Conservation (phyloP, 2,797 vertebrate species). For the Cyprinodon diabolis region DNA sequence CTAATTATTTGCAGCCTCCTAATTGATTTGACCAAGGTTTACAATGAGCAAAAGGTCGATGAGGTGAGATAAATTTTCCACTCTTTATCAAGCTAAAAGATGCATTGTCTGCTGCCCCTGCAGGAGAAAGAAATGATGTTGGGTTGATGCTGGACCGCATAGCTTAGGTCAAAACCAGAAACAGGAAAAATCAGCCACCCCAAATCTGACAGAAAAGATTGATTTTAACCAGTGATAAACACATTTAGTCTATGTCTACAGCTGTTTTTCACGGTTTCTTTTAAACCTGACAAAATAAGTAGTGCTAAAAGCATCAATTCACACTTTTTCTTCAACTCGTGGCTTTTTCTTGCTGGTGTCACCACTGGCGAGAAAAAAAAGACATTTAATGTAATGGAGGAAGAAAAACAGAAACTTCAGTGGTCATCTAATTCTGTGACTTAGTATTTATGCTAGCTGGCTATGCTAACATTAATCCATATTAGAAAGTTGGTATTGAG, state of each 20-base stretch:
- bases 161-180: neutral
- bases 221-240: neutral
- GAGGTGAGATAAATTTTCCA: slow-evolving; percentile 81
- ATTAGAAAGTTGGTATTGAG: too few relatives aligned
- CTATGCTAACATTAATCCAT: too few relatives aligned
- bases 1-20: slow-evolving; percentile 83
- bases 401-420: too few relatives aligned
- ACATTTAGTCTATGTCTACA: neutral
- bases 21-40: slow-evolving; percentile 93
- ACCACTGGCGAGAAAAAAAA: neutral
- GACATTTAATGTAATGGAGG: too few relatives aligned
- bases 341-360: neutral
- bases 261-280: neutral
- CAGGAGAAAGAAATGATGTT: neutral
- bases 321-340: neutral
- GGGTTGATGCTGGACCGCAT: neutral
- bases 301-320: neutral
- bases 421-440: too few relatives aligned
- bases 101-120: neutral
- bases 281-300: neutral
- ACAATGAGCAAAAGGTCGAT: slow-evolving; percentile 94
- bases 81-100: neutral
- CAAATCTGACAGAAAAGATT: neutral
- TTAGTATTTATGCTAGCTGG: too few relatives aligned
- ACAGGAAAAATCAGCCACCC: neutral